Evolutionary conservation across 2,888 invertebrate genomes (phyloP), one percentile per base, ranked within the genome.

Genomic region (Aphidius colemani): DNA sequence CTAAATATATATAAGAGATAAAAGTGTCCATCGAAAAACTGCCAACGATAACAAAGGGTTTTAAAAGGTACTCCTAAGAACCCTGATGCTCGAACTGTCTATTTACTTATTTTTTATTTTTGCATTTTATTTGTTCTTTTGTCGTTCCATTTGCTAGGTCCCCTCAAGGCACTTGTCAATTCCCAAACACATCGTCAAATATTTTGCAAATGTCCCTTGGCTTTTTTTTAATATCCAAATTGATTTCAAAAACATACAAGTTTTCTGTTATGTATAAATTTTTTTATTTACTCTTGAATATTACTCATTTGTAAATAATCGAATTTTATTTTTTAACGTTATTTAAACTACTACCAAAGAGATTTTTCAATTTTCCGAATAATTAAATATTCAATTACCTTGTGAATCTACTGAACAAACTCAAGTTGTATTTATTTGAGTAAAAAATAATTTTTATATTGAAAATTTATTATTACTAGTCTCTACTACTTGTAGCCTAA

Each of bases 1-100:
- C 74, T 73, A 74, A 78, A 75, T 73, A 75, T 73, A 57, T 66
- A 74, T 67, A 55, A 61, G 60, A 73, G 74, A 74, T 75, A 76
- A 77, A 72, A 76, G 74, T 70, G 72, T 73, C 75, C 75, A 74
- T 74, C 72, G 75, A 73, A 74, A 74, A 68, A 70, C 71, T 67
- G 71, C 72, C 69, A 74, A 76, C 71, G 73, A 78, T 74, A 79
- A 79, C 75, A 67, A 68, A 56, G 70, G 71, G 71, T 72, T 76
- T 76, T 75, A 72, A 74, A 79, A 77, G 76, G 71, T 74, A 75
- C 73, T 70, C 64, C 49, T 30, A 30, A 30, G 30, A 62, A 55
- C 30, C 56, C 45, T 13, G 66, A 68, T 65, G 67, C 59, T 55
- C 5, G 30, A 5, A 13, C 53, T 30, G 30, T 64, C 59, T 50